These are phyloP conservation scores for Phyllotis vaccarum DNA, from an alignment of 2,797 vertebrate species.

Conservation along the genomic window DNA sequence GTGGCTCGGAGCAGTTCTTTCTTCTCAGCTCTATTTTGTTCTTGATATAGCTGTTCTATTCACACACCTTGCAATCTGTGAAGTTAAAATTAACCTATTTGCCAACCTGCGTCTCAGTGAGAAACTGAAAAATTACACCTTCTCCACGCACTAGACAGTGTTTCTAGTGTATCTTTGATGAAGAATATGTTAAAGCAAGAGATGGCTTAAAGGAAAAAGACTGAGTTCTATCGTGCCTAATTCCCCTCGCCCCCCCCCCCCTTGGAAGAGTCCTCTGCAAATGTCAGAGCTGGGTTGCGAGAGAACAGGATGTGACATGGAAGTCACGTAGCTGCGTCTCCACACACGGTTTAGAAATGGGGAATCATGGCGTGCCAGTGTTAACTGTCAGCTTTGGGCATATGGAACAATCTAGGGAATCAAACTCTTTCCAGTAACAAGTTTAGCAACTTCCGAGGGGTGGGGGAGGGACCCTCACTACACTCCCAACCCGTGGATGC, in stretches of 20 bases:
- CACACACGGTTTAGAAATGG: constrained; percentile 77
- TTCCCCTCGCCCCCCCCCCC: constrained; percentile 45
- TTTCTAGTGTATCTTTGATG: constrained; percentile 84
- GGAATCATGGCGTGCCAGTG: constrained; percentile 79
- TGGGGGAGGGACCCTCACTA: constrained; percentile 43
- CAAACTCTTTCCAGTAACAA: constrained; percentile 89
- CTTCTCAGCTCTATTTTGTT: constrained; percentile 82
- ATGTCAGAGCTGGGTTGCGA: constrained; percentile 78
- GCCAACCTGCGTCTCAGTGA: constrained; percentile 80
- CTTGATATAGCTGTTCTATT: constrained; percentile 82
- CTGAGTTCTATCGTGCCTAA: constrained; percentile 48
- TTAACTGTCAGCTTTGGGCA: constrained; percentile 84
- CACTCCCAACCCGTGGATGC: constrained; percentile 82
- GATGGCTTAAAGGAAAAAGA: constrained; percentile 78
- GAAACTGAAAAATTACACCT: constrained; percentile 86
- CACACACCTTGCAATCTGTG: constrained; percentile 80
- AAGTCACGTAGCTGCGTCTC: constrained; percentile 69
- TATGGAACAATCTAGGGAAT: constrained; percentile 84
- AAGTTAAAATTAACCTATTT: constrained; percentile 88
- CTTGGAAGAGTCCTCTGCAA: constrained; percentile 69
- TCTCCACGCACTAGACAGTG: constrained; percentile 81
- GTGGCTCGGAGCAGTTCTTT: constrained; percentile 77
- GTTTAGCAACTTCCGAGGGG: constrained; percentile 83
- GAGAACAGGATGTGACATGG: constrained; percentile 79
- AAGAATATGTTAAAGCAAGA: constrained; percentile 68